Evolutionary conservation across 2,888 invertebrate species (phyloP).

Genomic region (Geophilus truncorum): DNA sequence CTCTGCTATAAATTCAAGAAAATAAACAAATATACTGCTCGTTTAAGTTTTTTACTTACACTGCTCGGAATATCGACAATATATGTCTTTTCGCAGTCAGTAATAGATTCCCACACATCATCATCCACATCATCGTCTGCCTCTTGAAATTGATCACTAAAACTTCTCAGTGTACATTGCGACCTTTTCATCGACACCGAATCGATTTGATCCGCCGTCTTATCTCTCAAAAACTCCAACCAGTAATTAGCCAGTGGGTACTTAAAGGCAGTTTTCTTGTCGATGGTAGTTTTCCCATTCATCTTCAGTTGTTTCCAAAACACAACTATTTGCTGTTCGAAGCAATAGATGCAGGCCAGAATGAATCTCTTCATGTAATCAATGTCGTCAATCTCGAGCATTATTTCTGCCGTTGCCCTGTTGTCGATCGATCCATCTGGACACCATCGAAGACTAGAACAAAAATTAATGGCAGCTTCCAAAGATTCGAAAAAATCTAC

Average conservation of each 20-base stretch:
- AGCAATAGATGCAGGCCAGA: constrained; percentile 78
- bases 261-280: neutral
- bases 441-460: neutral
- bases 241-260: neutral
- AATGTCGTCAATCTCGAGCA: neutral
- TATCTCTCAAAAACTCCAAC: neutral
- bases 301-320: neutral
- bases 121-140: neutral
- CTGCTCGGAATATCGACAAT: neutral
- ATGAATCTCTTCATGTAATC: constrained; percentile 53
- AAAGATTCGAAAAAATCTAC: neutral
- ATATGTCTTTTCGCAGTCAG: neutral
- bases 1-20: neutral
- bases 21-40: neutral
- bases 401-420: neutral
- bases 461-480: neutral
- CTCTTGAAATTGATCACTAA: neutral
- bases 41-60: neutral
- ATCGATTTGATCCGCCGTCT: neutral
- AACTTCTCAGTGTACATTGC: neutral
- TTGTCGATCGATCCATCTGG: neutral
- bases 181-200: neutral
- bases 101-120: neutral
- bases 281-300: neutral
- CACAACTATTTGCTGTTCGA: constrained; percentile 58